Conservation (phyloP, 2,113 vertebrate species). For the Choloepus hoffmanni region DNA sequence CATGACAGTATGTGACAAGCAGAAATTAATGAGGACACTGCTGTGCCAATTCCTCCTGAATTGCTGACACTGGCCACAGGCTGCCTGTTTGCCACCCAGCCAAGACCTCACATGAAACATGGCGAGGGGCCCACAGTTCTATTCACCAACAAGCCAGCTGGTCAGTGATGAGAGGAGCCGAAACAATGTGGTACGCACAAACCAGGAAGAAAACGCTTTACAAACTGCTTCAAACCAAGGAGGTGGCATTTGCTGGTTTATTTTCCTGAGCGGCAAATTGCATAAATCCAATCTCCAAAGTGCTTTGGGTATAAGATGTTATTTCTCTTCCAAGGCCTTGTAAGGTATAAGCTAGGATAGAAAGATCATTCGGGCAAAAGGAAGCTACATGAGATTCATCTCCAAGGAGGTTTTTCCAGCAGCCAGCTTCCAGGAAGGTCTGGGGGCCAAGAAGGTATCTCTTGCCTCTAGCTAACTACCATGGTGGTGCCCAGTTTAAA, state of each 20-base stretch:
- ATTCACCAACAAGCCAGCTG: slow-evolving; percentile 97
- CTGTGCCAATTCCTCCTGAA: slow-evolving; percentile 91
- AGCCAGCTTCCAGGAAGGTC: slow-evolving; percentile 29
- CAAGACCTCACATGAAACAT: slow-evolving; percentile 99
- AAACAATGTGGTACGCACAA: slow-evolving; percentile 91
- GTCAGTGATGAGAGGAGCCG: slow-evolving; percentile 95
- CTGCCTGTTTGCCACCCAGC: slow-evolving; percentile 92
- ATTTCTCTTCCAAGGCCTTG: background rate
- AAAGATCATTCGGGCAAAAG: background rate
- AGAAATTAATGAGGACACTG: slow-evolving; percentile 91
- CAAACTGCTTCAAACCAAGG: slow-evolving; percentile 80
- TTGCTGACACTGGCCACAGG: slow-evolving; percentile 91
- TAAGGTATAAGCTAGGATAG: background rate
- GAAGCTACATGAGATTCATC: background rate
- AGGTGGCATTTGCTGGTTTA: slow-evolving; percentile 80
- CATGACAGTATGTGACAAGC: slow-evolving; percentile 93
- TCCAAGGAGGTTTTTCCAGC: slow-evolving; percentile 1
- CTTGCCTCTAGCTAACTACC: slow-evolving; percentile 35
- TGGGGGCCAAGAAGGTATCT: background rate
- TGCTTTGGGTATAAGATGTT: background rate
- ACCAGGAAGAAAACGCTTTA: slow-evolving; percentile 90
- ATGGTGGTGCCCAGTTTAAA: slow-evolving; percentile 12
- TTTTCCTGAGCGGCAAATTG: slow-evolving; percentile 70
- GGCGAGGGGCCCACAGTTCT: slow-evolving; percentile 93
- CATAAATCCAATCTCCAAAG: slow-evolving; percentile 24